Conservation (phyloP, 1,140 invertebrate genomes). For the Rhyacophila brunnea region DNA sequence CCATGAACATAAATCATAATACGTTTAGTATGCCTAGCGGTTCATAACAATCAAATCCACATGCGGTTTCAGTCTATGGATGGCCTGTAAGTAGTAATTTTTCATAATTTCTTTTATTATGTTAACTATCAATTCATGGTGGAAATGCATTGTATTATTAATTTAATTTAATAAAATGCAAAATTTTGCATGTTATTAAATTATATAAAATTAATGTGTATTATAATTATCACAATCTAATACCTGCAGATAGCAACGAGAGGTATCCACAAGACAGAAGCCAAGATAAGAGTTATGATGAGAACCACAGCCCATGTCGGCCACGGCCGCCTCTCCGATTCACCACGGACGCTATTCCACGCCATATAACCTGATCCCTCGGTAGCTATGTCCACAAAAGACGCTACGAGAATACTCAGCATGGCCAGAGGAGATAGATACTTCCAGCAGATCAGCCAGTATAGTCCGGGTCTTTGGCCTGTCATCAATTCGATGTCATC, state of each 20-base stretch:
- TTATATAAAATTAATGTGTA: too few relatives aligned
- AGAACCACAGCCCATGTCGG: slow-evolving; percentile 85
- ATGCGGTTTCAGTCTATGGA: too few relatives aligned
- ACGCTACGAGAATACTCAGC: slow-evolving; percentile 82
- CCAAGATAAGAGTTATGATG: slow-evolving; percentile 71
- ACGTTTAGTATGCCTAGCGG: too few relatives aligned
- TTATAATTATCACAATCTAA: too few relatives aligned
- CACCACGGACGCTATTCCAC: slow-evolving; percentile 74
- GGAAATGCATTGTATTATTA: too few relatives aligned
- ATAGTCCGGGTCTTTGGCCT: slow-evolving; percentile 78
- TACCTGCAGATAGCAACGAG: slow-evolving; percentile 78
- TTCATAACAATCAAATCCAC: too few relatives aligned
- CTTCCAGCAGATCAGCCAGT: slow-evolving; percentile 94
- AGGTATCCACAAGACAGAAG: slow-evolving; percentile 87
- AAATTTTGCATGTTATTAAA: too few relatives aligned
- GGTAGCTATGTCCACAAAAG: slow-evolving; percentile 77
- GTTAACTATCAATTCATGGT: too few relatives aligned
- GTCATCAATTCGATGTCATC: slow-evolving; percentile 96
- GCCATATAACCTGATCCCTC: slow-evolving; percentile 83
- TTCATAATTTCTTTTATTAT: too few relatives aligned
- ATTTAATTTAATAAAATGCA: too few relatives aligned
- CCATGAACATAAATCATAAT: too few relatives aligned
- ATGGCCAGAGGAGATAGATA: slow-evolving; percentile 89
- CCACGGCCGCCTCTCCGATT: slow-evolving; percentile 74
- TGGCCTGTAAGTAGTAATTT: too few relatives aligned